Base-by-base conservation (phyloP, 2,797 vertebrate genomes). In the Poecilia picta region DNA sequence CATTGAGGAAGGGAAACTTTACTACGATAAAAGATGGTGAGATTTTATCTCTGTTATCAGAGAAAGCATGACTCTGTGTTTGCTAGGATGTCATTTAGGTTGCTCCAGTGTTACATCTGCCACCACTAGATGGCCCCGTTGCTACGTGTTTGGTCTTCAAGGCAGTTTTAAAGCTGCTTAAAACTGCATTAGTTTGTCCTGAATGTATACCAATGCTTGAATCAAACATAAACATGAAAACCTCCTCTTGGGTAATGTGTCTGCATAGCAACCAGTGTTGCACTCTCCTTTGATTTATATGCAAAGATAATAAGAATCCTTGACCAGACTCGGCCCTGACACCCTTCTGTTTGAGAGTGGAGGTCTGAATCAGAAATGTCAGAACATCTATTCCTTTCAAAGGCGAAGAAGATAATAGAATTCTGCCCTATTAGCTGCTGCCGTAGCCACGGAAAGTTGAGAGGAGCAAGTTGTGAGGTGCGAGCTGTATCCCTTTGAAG, bases 1-100 rank as follows among this genome's bases (percentile, higher is more conserved):
- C 79, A 99, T 99, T 89, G 98, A 99, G 91, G 98, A 99, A 13
- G 98, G 98, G n/a, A 99, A 99, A 83, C 96, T 99, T 41, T 99
- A 98, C 93, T 99, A 99, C 36, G 98, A 99, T 91, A 99, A 99
- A 91, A 96, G 98, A 98, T 99, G 98, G 98, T 99, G 90, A 80
- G 94, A 78, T 55, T 45, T 10, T 16, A 28, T 12, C 45, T 77
- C 66, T 5, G 0, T 20, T 47, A 28, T 33, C 2, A n/a, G 46
- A 33, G 18, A 59, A 59, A 55, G 8, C 3, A 15, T 1, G 74
- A 33, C 4, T 3, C 2, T 1, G 3, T 53, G 15, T 46, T 39
- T 12, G n/a, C 10, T 18, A 4, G 36, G 57, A 4, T 7, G 39
- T 6, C 5, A 25, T 47, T 43, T 11, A 43, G 10, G 1, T 51